Evolutionary conservation across 2,113 vertebrate genomes (phyloP).

Genomic region (Larimichthys crocea): DNA sequence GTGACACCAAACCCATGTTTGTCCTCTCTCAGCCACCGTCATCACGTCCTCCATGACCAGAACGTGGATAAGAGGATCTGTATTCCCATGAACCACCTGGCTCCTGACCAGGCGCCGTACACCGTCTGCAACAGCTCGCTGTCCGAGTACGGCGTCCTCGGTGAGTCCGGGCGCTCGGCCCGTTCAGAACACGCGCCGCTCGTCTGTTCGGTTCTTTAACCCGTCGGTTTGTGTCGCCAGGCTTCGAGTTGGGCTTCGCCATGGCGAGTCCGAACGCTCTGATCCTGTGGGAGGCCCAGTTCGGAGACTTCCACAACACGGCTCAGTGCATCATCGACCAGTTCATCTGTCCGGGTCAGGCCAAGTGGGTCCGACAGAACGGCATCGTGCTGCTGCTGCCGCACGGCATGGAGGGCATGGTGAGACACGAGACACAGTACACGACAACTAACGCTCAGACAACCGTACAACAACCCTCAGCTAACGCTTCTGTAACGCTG

Average conservation of each 20-base stretch:
- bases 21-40: constrained; percentile 90
- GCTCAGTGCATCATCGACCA: constrained; percentile 93
- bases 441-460: no score
- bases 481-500: no score
- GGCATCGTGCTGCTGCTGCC: constrained; percentile 90
- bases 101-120: constrained; percentile 95
- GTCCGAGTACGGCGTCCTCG: constrained; percentile 95
- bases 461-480: no score
- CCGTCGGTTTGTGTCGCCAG: constrained; percentile 4
- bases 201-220: background rate
- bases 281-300: constrained; percentile 91
- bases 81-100: constrained; percentile 98
- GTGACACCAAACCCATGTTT: background rate
- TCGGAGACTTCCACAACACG: constrained; percentile 92
- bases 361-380: constrained; percentile 91
- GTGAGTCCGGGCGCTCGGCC: constrained; percentile 57
- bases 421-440: constrained; percentile 17
- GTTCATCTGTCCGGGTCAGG: constrained; percentile 91
- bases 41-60: constrained; percentile 97
- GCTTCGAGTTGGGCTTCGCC: constrained; percentile 87
- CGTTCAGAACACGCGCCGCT: no score
- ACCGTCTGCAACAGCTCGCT: constrained; percentile 98
- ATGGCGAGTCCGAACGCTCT: constrained; percentile 93
- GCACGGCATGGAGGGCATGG: constrained; percentile 87
- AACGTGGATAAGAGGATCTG: constrained; percentile 97